phyloP scores from a whole-genome alignment of 1,140 invertebrate genomes.

The Bombus fervidus region DNA sequence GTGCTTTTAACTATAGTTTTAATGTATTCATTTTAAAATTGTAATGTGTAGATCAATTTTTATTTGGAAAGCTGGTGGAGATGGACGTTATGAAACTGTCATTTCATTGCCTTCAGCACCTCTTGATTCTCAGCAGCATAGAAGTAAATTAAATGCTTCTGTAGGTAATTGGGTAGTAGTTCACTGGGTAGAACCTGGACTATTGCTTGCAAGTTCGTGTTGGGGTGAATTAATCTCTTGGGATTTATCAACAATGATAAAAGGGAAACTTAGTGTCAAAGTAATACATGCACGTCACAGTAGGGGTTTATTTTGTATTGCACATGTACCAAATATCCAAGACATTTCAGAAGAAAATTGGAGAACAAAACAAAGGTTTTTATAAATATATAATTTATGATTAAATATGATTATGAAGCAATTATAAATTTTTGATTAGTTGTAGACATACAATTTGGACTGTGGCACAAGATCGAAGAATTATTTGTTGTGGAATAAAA shows the following conservation, averaged over 20 bases:
- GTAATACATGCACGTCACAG: constrained; percentile 82
- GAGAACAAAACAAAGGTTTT: constrained; percentile 52
- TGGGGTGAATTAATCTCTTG: constrained; percentile 84
- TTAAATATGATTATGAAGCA: constrained; percentile 15
- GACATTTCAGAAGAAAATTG: constrained; percentile 62
- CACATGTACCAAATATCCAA: constrained; percentile 50
- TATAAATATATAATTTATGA: background rate
- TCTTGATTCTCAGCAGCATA: constrained; percentile 63
- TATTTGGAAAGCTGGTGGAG: constrained; percentile 84
- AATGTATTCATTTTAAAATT: background rate
- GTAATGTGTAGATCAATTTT: constrained; percentile 75
- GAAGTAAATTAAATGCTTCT: constrained; percentile 64
- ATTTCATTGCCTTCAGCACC: constrained; percentile 59
- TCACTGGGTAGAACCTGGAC: constrained; percentile 83
- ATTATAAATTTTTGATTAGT: constrained; percentile 8
- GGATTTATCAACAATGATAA: constrained; percentile 70
- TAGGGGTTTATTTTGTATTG: constrained; percentile 83
- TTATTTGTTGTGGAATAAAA: constrained; percentile 84
- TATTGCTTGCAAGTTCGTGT: constrained; percentile 80
- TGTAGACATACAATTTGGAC: constrained; percentile 83
- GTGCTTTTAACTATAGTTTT: constrained; percentile 2
- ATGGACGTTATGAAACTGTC: constrained; percentile 82
- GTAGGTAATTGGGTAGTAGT: constrained; percentile 81
- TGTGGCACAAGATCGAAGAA: constrained; percentile 85
- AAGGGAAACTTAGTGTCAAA: constrained; percentile 68